Base-by-base conservation (phyloP, 2,888 invertebrate genomes). In the Octonoba sinensis region DNA sequence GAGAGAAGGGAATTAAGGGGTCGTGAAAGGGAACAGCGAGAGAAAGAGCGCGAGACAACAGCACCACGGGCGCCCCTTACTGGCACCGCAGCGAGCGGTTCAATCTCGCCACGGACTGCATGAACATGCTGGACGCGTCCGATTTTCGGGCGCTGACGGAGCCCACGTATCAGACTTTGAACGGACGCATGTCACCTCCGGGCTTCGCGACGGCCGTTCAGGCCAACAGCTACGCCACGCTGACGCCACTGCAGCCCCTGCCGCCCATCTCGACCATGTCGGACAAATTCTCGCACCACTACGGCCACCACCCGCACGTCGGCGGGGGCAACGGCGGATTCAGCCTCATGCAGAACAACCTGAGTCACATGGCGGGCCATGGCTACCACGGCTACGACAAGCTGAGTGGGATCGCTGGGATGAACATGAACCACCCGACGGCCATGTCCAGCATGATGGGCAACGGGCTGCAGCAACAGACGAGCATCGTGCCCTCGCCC, bases 261-360 rank as follows among this genome's bases (percentile, higher is more conserved):
- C 98, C 99, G 73, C 98, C 98, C 82, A 98, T 98, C 87, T 97
- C 97, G 83, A 97, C 98, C 72, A 97, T 98, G 91, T 97, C 97
- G 69, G 97, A 97, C 89, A 97, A 97, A 89, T 97, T 97, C 89
- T 82, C 85, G 73, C 94, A 95, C 89, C 92, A 93, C 85, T 85
- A 85, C 57, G 85, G 85, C 24, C 85, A 82, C 46, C 85, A 83
- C 67, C 36, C 36, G 36, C 84, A 84, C 44, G 77, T 78, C 11
- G 75, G 75, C 22, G 69, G 67, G 18, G 74, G 57, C n/a, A 65
- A 70, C 18, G 93, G 93, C 64, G 93, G 93, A 85, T 96, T 95
- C 90, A 94, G 95, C 81, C 95, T 95, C 85, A 95, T 95, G 92
- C 96, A 95, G 88, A 95, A 95, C 89, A 89, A 89, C 62, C 60